phyloP scores from a whole-genome alignment of 2,113 vertebrate species.

The Upupa epops region DNA sequence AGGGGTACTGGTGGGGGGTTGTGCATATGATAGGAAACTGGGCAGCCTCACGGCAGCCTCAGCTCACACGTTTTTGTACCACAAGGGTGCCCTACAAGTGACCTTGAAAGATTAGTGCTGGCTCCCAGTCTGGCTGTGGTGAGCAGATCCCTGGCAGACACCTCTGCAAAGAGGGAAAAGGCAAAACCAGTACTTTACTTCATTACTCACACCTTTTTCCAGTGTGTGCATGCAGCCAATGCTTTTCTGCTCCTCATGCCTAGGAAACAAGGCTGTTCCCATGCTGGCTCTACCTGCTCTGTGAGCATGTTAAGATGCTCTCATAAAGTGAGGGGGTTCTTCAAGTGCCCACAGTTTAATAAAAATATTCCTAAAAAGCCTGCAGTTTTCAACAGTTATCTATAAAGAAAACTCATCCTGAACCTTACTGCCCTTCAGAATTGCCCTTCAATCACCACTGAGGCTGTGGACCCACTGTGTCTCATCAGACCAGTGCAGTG shows the following conservation, averaged over 20 bases:
- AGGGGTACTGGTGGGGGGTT: too few species aligned
- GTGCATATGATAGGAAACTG: background rate
- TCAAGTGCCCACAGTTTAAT: background rate
- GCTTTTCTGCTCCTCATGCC: background rate
- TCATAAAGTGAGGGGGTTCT: background rate
- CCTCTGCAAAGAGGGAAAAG: background rate
- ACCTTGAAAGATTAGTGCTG: background rate
- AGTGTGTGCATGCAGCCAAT: background rate
- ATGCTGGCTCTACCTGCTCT: background rate
- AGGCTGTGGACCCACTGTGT: background rate
- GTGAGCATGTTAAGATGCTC: background rate
- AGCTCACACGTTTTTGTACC: background rate
- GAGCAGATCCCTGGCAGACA: background rate
- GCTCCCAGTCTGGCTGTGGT: background rate
- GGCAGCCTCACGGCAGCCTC: background rate
- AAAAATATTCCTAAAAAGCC: background rate
- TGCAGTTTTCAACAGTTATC: background rate
- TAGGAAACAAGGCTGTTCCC: background rate
- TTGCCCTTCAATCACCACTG: background rate
- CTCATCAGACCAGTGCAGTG: rapidly evolving
- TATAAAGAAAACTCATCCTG: background rate
- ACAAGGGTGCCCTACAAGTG: background rate
- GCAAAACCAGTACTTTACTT: background rate
- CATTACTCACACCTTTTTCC: background rate
- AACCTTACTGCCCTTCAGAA: background rate